phyloP scores from a whole-genome alignment of 2,113 vertebrate species.

The Mirounga angustirostris region DNA sequence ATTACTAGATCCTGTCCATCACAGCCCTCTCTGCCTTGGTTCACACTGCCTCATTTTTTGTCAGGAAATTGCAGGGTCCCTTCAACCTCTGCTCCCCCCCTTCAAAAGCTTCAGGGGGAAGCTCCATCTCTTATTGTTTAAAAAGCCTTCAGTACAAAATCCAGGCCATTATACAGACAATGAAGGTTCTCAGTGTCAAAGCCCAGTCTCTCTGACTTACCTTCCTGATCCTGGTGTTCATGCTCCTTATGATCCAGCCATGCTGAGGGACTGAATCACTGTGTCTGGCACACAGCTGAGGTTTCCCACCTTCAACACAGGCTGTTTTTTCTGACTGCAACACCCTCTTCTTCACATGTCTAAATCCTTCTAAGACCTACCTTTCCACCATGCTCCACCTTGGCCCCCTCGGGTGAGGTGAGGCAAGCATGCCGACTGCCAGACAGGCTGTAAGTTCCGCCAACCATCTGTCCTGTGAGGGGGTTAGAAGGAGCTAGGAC shows the following conservation, averaged over 20 bases:
- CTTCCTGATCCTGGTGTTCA: not conserved
- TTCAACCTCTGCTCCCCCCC: not conserved
- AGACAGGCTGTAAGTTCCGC: not conserved
- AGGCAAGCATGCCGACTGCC: not conserved
- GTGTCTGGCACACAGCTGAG: fast-evolving
- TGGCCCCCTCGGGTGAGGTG: not conserved
- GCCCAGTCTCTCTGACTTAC: not conserved
- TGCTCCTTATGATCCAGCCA: not conserved
- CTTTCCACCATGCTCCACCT: not conserved
- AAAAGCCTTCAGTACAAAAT: not conserved
- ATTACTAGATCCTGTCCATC: not conserved
- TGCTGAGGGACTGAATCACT: not conserved
- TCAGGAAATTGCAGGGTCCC: not conserved
- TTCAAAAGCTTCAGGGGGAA: not conserved
- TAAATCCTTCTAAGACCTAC: not conserved
- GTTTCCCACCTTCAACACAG: not conserved
- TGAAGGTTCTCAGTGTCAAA: not conserved
- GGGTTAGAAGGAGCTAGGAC: not conserved
- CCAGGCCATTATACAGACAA: not conserved
- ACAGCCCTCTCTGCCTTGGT: not conserved
- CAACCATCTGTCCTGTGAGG: not conserved
- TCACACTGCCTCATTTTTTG: not conserved
- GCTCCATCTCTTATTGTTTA: not conserved
- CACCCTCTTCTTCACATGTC: not conserved
- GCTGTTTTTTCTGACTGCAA: not conserved